Evolutionary conservation across 2,888 invertebrate genomes (phyloP), one percentile per base, ranked within the genome.

Genomic region (Thymelicus sylvestris): DNA sequence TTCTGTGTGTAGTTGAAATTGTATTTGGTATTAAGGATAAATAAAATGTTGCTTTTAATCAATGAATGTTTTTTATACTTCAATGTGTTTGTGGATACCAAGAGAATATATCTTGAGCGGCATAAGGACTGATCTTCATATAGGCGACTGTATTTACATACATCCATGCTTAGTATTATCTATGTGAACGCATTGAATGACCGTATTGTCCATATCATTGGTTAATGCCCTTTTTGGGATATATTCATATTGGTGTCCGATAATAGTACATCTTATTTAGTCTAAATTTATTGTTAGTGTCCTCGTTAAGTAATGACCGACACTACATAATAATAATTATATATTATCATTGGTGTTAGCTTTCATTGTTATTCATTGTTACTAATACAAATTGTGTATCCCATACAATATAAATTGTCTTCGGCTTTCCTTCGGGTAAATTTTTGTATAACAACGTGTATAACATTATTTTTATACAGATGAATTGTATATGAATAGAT

Each of bases 381-480:
- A 77, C 74, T 77, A 77, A 77, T 78, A 75, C 72, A 68, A 75
- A 75, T 73, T 78, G 74, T 79, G 75, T 72, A 71, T 66, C 72
- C 72, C 71, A 73, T 67, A 69, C 61, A 66, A 61, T 74, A 72
- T 74, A 73, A 68, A 66, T 59, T 55, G 64, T 71, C 71, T 60
- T 57, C 55, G 55, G 71, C 71, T 71, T 69, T 63, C 66, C 47
- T 71, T 52, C 66, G 44, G 39, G 13, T 66, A 66, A 61, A 41
- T 52, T 44, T 61, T 71, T 71, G 65, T 61, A 71, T 64, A 88
- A 84, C 81, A 78, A 86, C 87, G 87, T 89, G 82, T 85, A 84
- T 86, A 82, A 79, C 80, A 80, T 82, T 84, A 81, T 84, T 86
- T 87, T 83, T 84, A 83, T 83, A 85, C 82, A 80, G 79, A 81